A percentile compares a stretch with the other conserved stretches of the same genome.
Conservation (phyloP, 2,113 vertebrate species). For the Myrmecobius fasciatus region DNA sequence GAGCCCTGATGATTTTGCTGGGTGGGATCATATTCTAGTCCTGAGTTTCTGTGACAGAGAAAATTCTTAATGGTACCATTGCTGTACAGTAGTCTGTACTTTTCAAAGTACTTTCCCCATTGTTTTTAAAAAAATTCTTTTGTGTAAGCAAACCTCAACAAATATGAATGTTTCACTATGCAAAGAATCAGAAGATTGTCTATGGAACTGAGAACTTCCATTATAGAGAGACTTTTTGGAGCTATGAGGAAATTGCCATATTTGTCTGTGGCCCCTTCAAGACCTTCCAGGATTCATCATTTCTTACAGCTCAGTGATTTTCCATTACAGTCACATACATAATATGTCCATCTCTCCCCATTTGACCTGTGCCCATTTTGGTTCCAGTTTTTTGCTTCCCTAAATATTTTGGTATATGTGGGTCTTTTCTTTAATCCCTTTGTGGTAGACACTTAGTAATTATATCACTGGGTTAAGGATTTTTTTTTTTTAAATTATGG, state of each 20-base stretch:
- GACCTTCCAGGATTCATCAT: not conserved
- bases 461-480: not conserved
- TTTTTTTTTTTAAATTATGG: not conserved
- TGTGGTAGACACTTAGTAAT: not conserved
- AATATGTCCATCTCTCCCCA: not conserved
- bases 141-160: not conserved
- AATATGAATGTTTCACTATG: not conserved
- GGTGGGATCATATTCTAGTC: not conserved
- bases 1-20: no score
- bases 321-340: not conserved
- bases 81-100: no score
- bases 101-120: not conserved
- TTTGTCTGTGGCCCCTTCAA: not conserved
- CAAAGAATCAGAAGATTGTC: no score
- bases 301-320: not conserved
- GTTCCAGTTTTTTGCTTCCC: not conserved
- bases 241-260: not conserved
- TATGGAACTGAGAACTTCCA: no score
- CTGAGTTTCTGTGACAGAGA: not conserved
- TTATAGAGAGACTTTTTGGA: not conserved
- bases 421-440: not conserved
- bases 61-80: no score
- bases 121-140: not conserved
- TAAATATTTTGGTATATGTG: not conserved
- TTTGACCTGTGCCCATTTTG: not conserved